Evolutionary conservation across 2,113 vertebrate species (phyloP).

Genomic region (Platichthys stellatus): DNA sequence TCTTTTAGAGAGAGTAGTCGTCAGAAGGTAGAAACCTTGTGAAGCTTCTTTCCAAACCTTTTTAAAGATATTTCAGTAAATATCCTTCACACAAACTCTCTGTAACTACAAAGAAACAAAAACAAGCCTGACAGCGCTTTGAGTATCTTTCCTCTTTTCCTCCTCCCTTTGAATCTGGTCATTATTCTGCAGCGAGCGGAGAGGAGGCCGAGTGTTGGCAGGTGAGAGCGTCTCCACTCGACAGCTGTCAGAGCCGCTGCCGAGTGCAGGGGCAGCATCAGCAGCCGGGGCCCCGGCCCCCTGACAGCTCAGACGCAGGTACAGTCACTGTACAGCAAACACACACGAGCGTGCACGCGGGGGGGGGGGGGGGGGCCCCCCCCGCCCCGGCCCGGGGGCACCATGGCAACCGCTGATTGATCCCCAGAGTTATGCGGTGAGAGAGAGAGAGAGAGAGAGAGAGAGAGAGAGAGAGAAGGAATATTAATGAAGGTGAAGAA

Average conservation of each 20-base stretch:
- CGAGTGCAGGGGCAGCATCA: conserved; percentile 26
- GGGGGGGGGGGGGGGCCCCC: no score
- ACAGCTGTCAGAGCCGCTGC: conserved; percentile 71
- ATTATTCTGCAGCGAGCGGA: conserved; percentile 60
- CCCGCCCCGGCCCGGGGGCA: no score
- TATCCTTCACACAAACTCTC: conserved; percentile 19
- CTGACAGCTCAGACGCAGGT: conserved; percentile 55
- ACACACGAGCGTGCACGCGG: not conserved
- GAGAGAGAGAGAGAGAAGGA: conserved; percentile 45
- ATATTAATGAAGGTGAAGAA: conserved; percentile 59
- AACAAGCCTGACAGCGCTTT: conserved; percentile 42
- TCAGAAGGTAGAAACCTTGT: not conserved
- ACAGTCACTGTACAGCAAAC: conserved; percentile 32
- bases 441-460: not conserved
- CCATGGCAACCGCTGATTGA: conserved; percentile 81
- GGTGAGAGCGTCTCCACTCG: conserved; percentile 68
- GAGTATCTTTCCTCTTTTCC: conserved; percentile 1
- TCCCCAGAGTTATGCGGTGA: conserved; percentile 69
- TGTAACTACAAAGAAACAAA: conserved; percentile 55
- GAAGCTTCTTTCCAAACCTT: not conserved
- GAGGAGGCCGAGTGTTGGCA: conserved; percentile 64
- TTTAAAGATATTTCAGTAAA: conserved; percentile 52
- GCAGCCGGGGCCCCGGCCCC: conserved; percentile 40
- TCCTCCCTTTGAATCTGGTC: conserved; percentile 40
- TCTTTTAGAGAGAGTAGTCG: not conserved